Base-by-base conservation (phyloP, 2,797 vertebrate genomes). In the Pangasius macronema region DNA sequence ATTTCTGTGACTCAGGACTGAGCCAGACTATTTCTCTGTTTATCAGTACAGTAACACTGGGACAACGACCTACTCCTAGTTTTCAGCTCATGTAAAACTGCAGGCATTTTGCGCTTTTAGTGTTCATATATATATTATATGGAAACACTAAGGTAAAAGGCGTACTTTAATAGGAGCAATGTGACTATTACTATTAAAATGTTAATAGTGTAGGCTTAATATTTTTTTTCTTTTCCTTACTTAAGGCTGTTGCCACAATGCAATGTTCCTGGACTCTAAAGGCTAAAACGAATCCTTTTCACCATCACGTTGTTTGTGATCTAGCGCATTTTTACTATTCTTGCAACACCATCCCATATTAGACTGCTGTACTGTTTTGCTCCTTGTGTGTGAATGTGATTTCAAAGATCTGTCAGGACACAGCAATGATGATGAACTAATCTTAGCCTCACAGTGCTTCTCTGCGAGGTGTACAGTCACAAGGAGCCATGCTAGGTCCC, bases 401-500 rank as follows among this genome's bases (percentile, higher is more conserved):
- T 49, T 86, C 30, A 80, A 39, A 81, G 20, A 80, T 46, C 57
- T 79, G 59, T 61, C 59, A 81, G 65, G 49, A 55, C 67, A 82
- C 67, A 63, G 46, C 42, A 1, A n/a, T 42, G 55, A 49, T 80
- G 11, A 39, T 49, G 36, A 42, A 87, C 55, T 36, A 55, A 67
- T 55, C 8, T 67, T 33, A 82, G 68, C 55, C 57, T 88, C 36
- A 39, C 77, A 76, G 55, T 67, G 83, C 42, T 18, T 63, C 53
- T 85, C 72, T 67, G 53, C 30, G 51, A 79, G 84, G 80, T 36
- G 22, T 42, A 82, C 72, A 67, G 70, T 33, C n/a, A 49, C 67
- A 61, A 83, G 39, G 85, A 89, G 85, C 85, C 67, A 82, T 76
- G 30, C 42, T 39, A 88, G 75, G 87, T 75, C 75, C 27, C 49